phyloP scores from a whole-genome alignment of 2,113 vertebrate species.

The Daubentonia madagascariensis region DNA sequence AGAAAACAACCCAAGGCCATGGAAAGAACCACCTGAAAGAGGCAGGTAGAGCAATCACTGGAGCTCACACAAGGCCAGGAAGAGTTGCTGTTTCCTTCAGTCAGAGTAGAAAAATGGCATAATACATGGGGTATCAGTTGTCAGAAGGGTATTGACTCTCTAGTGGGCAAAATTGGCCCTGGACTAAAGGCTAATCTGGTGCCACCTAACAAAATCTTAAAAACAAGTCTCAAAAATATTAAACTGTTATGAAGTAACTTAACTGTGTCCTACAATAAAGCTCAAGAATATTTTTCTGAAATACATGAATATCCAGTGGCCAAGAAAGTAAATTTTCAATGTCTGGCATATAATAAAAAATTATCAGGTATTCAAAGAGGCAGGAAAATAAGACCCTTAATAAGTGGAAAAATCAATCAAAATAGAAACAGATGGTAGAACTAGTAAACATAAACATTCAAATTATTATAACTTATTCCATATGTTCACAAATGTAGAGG shows the following conservation, averaged over 20 bases:
- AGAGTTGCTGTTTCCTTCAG: background rate
- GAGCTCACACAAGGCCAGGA: background rate
- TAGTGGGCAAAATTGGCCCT: background rate
- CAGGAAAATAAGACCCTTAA: background rate
- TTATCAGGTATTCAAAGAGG: background rate
- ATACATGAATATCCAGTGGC: background rate
- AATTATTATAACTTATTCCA: constrained; percentile 5
- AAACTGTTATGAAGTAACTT: background rate
- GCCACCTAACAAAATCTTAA: background rate
- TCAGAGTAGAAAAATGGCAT: background rate
- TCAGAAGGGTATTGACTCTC: background rate
- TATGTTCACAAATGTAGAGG: background rate
- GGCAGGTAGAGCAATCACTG: background rate
- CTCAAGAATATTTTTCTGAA: background rate
- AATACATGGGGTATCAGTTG: too few species aligned
- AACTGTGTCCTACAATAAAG: background rate
- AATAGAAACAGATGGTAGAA: constrained; percentile 20
- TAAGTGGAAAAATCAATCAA: constrained; percentile 24
- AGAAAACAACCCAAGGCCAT: background rate
- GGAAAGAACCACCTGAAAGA: background rate
- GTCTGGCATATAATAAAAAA: background rate
- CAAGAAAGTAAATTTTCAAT: background rate
- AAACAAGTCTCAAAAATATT: background rate
- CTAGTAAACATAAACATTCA: background rate
- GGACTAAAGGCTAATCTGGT: background rate